phyloP scores from a whole-genome alignment of 2,797 vertebrate species.

The Petrocephalus sullivani region DNA sequence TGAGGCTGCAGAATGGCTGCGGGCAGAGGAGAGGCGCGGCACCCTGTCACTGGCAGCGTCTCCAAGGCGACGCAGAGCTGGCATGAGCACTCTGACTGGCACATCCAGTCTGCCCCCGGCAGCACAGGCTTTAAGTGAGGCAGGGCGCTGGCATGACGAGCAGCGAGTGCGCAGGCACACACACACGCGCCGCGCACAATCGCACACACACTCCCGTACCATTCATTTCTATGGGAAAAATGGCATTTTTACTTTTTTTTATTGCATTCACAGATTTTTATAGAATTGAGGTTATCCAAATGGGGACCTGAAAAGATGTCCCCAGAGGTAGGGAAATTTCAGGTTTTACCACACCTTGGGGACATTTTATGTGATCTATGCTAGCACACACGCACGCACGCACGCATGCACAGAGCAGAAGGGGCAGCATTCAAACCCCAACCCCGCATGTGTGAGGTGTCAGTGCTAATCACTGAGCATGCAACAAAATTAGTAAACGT shows the following conservation, averaged over 20 bases:
- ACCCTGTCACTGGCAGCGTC: neutral
- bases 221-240: too few species aligned
- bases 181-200: neutral
- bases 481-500: neutral
- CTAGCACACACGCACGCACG: too few species aligned
- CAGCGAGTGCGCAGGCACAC: neutral
- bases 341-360: too few species aligned
- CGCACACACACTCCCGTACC: neutral
- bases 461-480: neutral
- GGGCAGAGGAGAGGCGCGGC: conserved; percentile 19
- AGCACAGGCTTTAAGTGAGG: neutral
- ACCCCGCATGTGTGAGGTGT: too few species aligned
- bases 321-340: too few species aligned
- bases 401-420: too few species aligned
- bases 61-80: neutral
- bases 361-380: too few species aligned
- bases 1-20: conserved; percentile 93
- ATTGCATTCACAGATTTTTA: too few species aligned
- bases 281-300: too few species aligned
- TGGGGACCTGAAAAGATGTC: too few species aligned
- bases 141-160: neutral
- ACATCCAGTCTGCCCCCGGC: neutral
- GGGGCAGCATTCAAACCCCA: too few species aligned
- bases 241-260: too few species aligned
- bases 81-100: neutral